Evolutionary conservation across 2,797 vertebrate species (phyloP).

Genomic region (Hippopotamyrus pictus): DNA sequence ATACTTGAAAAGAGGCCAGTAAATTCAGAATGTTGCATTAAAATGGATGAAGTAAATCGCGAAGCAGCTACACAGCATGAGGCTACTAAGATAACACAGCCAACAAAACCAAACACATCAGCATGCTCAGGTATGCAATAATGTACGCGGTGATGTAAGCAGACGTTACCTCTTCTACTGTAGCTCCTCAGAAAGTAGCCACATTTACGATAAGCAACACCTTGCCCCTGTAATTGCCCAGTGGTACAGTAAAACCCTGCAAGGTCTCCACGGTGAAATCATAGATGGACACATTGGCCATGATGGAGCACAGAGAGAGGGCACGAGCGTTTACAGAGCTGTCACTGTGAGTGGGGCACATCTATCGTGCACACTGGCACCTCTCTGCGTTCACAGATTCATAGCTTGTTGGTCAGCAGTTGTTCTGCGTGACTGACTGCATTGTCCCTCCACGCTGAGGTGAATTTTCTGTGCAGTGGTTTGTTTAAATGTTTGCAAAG

Average conservation of each 20-base stretch:
- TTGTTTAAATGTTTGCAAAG: constrained; percentile 45
- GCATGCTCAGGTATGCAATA: not conserved
- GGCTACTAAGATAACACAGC: not conserved
- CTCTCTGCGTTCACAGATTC: constrained; percentile 49
- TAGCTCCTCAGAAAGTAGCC: constrained; percentile 74
- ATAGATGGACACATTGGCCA: constrained; percentile 57
- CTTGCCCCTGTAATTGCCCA: constrained; percentile 57
- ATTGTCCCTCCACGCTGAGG: constrained; percentile 54
- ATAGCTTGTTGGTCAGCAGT: constrained; percentile 62
- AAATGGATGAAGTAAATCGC: not conserved
- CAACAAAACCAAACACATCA: no score
- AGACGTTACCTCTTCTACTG: constrained; percentile 65
- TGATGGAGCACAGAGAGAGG: constrained; percentile 31
- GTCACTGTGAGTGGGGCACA: constrained; percentile 43
- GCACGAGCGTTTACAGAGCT: constrained; percentile 31
- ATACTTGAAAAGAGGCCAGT: constrained; percentile 48
- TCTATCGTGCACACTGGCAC: constrained; percentile 39
- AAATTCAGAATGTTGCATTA: not conserved
- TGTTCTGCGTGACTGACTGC: constrained; percentile 63
- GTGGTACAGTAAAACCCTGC: constrained; percentile 55
- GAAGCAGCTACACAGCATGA: not conserved
- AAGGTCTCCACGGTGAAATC: constrained; percentile 63
- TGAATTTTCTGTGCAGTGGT: constrained; percentile 43
- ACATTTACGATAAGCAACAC: constrained; percentile 67
- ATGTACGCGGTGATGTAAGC: not conserved